Evolutionary conservation across 2,888 invertebrate species (phyloP).

Genomic region (Harpalus rubripes): DNA sequence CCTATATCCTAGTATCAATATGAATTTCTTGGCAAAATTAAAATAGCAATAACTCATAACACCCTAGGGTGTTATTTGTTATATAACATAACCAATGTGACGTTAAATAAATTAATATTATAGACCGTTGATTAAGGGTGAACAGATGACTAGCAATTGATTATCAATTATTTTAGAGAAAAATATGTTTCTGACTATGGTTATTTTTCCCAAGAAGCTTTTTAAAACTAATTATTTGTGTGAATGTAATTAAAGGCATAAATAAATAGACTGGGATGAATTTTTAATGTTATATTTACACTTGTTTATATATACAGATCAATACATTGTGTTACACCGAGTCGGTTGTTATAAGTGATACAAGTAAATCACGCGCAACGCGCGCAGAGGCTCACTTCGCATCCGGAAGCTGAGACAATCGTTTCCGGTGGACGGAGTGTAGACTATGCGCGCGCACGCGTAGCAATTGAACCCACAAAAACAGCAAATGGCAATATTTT

Average conservation of each 20-base stretch:
- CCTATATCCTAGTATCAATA: too few relatives aligned
- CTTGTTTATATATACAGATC: conserved; percentile 67
- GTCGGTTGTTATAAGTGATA: conserved; percentile 67
- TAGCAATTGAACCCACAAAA: conserved; percentile 67
- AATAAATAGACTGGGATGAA: conserved; percentile 8
- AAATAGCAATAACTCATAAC: too few relatives aligned
- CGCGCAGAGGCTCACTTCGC: neutral
- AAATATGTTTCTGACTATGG: too few relatives aligned
- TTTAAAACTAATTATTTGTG: too few relatives aligned
- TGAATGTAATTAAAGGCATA: neutral
- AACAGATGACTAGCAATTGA: too few relatives aligned
- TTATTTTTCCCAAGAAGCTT: too few relatives aligned
- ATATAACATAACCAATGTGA: too few relatives aligned
- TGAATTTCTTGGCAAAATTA: too few relatives aligned
- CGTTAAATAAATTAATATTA: too few relatives aligned
- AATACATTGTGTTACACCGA: conserved; percentile 67
- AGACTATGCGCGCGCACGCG: conserved; percentile 8
- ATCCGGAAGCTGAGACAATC: conserved; percentile 11
- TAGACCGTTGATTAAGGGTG: too few relatives aligned
- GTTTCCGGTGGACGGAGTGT: conserved; percentile 1
- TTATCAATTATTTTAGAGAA: too few relatives aligned
- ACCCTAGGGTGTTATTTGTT: too few relatives aligned
- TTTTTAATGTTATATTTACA: conserved; percentile 66
- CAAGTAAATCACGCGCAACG: conserved; percentile 54
- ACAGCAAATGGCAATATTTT: conserved; percentile 68